phyloP scores from a whole-genome alignment of 2,888 invertebrate species.

The Pterostichus madidus region DNA sequence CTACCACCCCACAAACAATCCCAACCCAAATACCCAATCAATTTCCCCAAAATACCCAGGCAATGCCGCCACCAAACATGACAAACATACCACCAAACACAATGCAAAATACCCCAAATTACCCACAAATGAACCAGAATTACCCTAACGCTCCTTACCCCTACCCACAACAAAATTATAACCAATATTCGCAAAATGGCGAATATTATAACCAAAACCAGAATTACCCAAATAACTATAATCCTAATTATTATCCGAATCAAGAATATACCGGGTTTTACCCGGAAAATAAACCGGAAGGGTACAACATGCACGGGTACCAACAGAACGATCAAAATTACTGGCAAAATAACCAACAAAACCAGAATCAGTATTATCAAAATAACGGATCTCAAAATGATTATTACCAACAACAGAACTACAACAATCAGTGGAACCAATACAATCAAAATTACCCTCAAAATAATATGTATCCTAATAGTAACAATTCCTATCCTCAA shows the following conservation, averaged over 20 bases:
- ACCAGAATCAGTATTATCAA: slow-evolving; percentile 26
- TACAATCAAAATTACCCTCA: slow-evolving; percentile 32
- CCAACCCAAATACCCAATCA: slow-evolving; percentile 14
- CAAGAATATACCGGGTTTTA: slow-evolving; percentile 72
- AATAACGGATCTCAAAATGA: slow-evolving; percentile 61
- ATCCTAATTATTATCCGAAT: slow-evolving; percentile 57
- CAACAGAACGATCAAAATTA: slow-evolving; percentile 71
- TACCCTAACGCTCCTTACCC: slow-evolving; percentile 24
- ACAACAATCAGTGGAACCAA: slow-evolving; percentile 34
- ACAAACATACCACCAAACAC: slow-evolving; percentile 55
- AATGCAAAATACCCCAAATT: slow-evolving; percentile 45
- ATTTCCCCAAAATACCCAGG: slow-evolving; percentile 40
- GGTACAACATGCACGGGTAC: slow-evolving; percentile 72
- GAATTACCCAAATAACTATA: slow-evolving; percentile 61
- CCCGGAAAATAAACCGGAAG: slow-evolving; percentile 75
- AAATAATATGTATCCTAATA: slow-evolving; percentile 52
- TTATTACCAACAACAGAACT: slow-evolving; percentile 60
- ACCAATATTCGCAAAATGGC: slow-evolving; percentile 51
- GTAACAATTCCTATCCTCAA: slow-evolving; percentile 37
- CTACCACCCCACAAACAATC: slow-evolving; percentile 27
- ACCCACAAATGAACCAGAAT: slow-evolving; percentile 28
- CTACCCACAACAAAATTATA: slow-evolving; percentile 46
- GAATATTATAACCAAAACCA: slow-evolving; percentile 73
- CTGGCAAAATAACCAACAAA: slow-evolving; percentile 74
- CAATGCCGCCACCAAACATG: slow-evolving; percentile 45